These are phyloP conservation scores for Pithys albifrons DNA, from an alignment of 2,113 vertebrate genomes.

Conservation along the genomic window DNA sequence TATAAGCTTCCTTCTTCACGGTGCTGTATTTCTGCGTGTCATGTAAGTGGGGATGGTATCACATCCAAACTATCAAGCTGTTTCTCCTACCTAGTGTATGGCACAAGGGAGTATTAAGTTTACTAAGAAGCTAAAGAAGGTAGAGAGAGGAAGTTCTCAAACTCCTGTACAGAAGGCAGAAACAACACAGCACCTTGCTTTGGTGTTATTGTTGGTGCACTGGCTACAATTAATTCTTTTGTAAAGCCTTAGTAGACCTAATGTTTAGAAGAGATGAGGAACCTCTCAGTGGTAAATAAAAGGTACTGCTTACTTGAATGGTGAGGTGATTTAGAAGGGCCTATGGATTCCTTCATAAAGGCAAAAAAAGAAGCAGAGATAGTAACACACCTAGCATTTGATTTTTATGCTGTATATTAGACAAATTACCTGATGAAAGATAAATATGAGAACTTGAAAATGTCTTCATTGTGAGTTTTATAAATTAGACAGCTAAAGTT, in stretches of 20 bases:
- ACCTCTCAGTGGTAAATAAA: neutral
- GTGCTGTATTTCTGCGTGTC: neutral
- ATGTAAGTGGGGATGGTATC: neutral
- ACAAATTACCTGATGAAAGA: neutral
- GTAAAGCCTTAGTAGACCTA: neutral
- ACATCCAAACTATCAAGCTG: fast-evolving
- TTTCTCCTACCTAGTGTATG: neutral
- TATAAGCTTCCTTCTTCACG: neutral
- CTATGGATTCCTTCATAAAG: neutral
- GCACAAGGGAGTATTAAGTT: neutral
- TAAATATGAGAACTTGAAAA: neutral
- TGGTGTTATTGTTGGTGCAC: neutral
- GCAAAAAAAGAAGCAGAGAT: neutral
- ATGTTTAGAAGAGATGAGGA: neutral
- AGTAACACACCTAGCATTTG: neutral
- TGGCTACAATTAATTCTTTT: neutral
- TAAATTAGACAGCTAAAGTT: neutral
- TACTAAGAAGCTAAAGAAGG: neutral
- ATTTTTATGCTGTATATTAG: neutral
- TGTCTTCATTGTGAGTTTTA: neutral
- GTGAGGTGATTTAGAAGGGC: neutral
- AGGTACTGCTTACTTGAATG: neutral
- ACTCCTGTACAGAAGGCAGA: neutral
- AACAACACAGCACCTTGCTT: neutral
- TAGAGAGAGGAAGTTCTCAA: neutral